A percentile compares a stretch with the other conserved stretches of the same genome.
These are phyloP conservation scores for Zaprionus gabonicus DNA, from an alignment of 1,140 invertebrate species.

Conservation along the genomic window DNA sequence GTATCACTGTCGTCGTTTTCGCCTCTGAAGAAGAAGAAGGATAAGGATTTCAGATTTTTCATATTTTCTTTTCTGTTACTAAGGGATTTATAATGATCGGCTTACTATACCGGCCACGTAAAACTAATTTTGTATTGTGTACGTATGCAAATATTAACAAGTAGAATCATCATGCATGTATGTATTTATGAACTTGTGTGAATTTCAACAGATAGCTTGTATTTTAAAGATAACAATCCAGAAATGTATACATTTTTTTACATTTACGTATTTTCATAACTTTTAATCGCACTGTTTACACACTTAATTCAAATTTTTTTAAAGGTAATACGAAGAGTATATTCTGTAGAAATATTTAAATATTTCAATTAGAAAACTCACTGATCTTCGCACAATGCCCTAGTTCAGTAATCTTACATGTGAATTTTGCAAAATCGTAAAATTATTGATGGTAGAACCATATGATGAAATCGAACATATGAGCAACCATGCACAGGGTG, in stretches of 20 bases:
- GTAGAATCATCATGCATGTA: neutral
- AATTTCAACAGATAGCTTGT: neutral
- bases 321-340: neutral
- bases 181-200: neutral
- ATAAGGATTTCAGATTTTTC: neutral
- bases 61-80: neutral
- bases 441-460: slow-evolving; percentile 1
- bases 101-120: neutral
- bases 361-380: neutral
- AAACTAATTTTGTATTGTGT: neutral
- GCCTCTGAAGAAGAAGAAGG: slow-evolving; percentile 26
- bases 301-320: neutral
- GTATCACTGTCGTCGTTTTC: slow-evolving; percentile 19
- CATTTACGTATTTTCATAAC: neutral
- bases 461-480: slow-evolving; percentile 10
- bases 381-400: neutral
- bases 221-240: neutral
- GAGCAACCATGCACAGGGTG: neutral
- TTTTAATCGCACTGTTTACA: neutral
- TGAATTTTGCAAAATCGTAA: neutral
- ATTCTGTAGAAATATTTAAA: neutral
- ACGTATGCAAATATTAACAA: neutral
- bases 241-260: neutral
- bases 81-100: neutral
- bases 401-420: neutral